Conservation (phyloP, 2,888 invertebrate genomes). For the Euphydryas editha region DNA sequence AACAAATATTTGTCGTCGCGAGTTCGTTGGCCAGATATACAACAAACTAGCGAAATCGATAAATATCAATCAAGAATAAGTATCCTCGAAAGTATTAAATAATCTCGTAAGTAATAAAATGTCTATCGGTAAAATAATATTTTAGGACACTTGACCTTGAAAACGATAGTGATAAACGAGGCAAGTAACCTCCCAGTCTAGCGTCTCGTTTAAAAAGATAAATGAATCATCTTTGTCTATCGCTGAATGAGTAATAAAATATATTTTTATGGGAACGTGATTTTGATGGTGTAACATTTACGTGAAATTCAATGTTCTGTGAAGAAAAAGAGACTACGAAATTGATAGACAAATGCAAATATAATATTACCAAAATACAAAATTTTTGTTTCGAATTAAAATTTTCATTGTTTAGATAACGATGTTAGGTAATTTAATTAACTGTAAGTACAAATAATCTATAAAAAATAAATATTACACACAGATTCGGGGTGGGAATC, state of each 20-base stretch:
- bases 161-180: conserved; percentile 28
- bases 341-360: no score
- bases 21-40: no score
- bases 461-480: no score
- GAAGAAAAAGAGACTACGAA: no score
- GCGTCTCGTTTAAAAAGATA: conserved; percentile 30
- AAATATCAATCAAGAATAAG: neutral
- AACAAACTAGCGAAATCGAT: neutral
- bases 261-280: conserved; percentile 10
- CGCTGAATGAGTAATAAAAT: neutral
- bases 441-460: no score
- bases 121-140: neutral
- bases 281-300: neutral
- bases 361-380: no score
- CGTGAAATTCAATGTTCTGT: neutral
- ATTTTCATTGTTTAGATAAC: no score
- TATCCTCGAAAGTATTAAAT: neutral
- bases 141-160: neutral
- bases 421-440: no score
- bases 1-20: no score
- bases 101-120: neutral
- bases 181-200: conserved; percentile 20
- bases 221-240: conserved; percentile 26
- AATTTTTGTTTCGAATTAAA: no score
- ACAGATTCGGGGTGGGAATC: no score